Conservation (phyloP, 2,797 vertebrate species). For the Liasis olivaceus region DNA sequence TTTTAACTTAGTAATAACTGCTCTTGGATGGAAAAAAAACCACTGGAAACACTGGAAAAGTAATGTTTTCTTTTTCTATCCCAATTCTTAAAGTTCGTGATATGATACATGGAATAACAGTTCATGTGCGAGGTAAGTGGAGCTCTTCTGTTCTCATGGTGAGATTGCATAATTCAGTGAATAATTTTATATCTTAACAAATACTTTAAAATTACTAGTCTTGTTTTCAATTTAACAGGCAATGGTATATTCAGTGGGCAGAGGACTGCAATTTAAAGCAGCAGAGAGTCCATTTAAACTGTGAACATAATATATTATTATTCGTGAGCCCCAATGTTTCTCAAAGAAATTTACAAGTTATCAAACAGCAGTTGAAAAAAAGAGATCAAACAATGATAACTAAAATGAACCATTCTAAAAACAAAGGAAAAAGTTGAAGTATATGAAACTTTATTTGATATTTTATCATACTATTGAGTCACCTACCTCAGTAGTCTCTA, state of each 20-base stretch:
- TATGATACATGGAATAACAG: constrained; percentile 1
- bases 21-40: not conserved
- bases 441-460: not conserved
- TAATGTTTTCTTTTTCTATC: constrained; percentile 12
- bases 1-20: not conserved
- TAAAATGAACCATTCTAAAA: not conserved
- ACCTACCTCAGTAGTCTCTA: not conserved
- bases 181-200: not conserved
- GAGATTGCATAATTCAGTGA: not conserved
- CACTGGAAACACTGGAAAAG: not conserved
- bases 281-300: not conserved
- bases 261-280: not conserved
- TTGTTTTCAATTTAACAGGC: not conserved
- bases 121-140: constrained; percentile 10
- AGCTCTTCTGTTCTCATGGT: not conserved
- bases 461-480: not conserved
- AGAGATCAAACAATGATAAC: not conserved
- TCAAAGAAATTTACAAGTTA: not conserved
- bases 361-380: not conserved
- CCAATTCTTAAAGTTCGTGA: constrained; percentile 21
- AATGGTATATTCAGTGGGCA: not conserved
- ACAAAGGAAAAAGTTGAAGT: not conserved
- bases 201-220: not conserved
- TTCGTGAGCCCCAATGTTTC: not conserved
- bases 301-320: not conserved